A percentile compares a stretch with the other conserved stretches of the same genome.
phyloP scores from a whole-genome alignment of 2,888 invertebrate species.

The Amiota mariae region DNA sequence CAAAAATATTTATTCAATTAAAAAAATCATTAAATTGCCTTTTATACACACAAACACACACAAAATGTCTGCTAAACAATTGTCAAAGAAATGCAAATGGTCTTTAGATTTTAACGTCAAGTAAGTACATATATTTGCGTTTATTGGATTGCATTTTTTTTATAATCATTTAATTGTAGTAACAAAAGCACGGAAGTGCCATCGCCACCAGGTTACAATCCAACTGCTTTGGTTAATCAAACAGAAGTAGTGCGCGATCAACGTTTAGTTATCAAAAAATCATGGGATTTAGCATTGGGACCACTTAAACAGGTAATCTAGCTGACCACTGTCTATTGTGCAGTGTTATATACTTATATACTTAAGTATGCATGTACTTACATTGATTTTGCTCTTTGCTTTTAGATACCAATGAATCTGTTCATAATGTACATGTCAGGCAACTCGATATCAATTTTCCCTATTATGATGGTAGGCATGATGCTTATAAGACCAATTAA shows the following conservation, averaged over 20 bases:
- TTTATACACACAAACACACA: background rate
- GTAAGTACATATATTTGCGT: slow-evolving; percentile 65
- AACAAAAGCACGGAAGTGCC: slow-evolving; percentile 77
- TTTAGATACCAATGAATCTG: slow-evolving; percentile 93
- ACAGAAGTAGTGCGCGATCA: slow-evolving; percentile 88
- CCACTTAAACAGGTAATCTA: slow-evolving; percentile 87
- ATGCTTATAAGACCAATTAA: slow-evolving; percentile 96
- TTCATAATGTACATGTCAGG: slow-evolving; percentile 99
- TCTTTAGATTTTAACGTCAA: slow-evolving; percentile 78
- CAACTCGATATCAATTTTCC: slow-evolving; percentile 98
- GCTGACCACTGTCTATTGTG: background rate
- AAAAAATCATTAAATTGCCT: no score
- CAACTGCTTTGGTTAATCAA: slow-evolving; percentile 81
- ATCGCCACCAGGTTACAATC: slow-evolving; percentile 89
- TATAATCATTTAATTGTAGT: slow-evolving; percentile 5
- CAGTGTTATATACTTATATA: slow-evolving; percentile 12
- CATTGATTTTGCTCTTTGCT: background rate
- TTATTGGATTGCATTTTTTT: no score
- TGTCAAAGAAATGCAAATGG: slow-evolving; percentile 78
- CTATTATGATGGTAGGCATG: slow-evolving; percentile 99
- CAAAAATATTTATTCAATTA: no score
- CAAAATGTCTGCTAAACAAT: slow-evolving; percentile 70
- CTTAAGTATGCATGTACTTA: background rate
- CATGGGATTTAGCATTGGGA: slow-evolving; percentile 96
- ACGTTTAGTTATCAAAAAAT: slow-evolving; percentile 91